Conservation (phyloP, 2,797 vertebrate species). For the Sternotherus odoratus region DNA sequence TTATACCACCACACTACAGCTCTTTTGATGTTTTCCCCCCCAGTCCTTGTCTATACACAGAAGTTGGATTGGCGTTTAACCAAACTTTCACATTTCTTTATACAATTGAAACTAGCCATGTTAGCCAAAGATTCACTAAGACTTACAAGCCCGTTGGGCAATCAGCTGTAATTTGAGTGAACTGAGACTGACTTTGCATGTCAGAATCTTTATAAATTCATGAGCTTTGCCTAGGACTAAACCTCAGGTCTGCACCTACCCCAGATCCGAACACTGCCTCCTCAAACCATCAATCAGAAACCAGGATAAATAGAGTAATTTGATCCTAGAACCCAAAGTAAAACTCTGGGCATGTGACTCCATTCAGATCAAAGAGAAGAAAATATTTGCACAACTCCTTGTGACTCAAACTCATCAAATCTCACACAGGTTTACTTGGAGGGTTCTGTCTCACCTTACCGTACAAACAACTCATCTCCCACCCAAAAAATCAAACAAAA, state of each 20-base stretch:
- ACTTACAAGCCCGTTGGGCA: neutral
- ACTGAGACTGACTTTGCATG: neutral
- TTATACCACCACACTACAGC: neutral
- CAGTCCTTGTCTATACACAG: neutral
- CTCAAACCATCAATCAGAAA: neutral
- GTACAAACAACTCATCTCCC: neutral
- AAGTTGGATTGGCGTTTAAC: neutral
- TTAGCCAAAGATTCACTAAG: constrained; percentile 11
- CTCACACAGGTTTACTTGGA: neutral
- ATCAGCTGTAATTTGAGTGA: neutral
- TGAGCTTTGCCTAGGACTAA: neutral
- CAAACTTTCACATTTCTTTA: constrained; percentile 3
- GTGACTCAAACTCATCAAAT: neutral
- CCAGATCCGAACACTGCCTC: neutral
- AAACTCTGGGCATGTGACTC: neutral
- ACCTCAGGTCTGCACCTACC: neutral
- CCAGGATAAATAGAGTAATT: neutral
- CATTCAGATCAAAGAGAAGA: fast-evolving
- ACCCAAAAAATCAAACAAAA: neutral
- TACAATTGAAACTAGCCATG: neutral
- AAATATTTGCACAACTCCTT: neutral
- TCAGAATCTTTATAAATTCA: constrained; percentile 23
- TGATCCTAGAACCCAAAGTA: neutral
- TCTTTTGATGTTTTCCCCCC: neutral
- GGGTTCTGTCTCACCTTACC: neutral